Base-by-base conservation (phyloP, 2,113 vertebrate genomes). In the Equus przewalskii region DNA sequence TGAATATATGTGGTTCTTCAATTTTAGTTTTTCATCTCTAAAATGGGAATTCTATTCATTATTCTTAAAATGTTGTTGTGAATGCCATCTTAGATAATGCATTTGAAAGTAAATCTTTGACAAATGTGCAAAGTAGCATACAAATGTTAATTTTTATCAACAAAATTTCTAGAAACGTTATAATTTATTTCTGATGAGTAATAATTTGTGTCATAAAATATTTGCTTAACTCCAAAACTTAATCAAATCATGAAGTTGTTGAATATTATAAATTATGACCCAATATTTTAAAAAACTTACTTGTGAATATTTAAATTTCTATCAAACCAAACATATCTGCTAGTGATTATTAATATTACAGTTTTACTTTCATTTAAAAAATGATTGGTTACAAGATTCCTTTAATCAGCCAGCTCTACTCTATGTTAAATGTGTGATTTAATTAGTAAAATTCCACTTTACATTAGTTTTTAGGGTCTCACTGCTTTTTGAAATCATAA, bases 361-460 rank as follows among this genome's bases (percentile, higher is more conserved):
- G 46, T 64, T 86, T 97, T 93, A 72, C 80, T 96, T 56, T 88
- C 46, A 14, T 70, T 69, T 81, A 65, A 22, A 81, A 96, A 76
- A n/a, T 84, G 46, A 6, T 93, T 81, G 83, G 4, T 84, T 83
- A 33, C 2, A 95, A 69, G 21, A 16, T 89, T 96, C 26, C 28
- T 89, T 96, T 78, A 95, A 95, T 92, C n/a, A 92, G 12, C 49
- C 51, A 87, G 6, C 16, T 88, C 51, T 80, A 79, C 51, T 87
- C 7, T 96, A 62, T 83, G 28, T 85, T 90, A 89, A 82, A 49
- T 70, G 72, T 80, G 10, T 70, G 3, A 92, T 75, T 85, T 95
- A 67, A 93, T 93, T 95, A 81, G 49, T 78, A 72, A 88, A 88
- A 91, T 96, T 94, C 12, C 33, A 80, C 84, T 92, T 98, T 92